Conservation (phyloP, 2,797 vertebrate genomes). For the Anomalospiza imberbis region DNA sequence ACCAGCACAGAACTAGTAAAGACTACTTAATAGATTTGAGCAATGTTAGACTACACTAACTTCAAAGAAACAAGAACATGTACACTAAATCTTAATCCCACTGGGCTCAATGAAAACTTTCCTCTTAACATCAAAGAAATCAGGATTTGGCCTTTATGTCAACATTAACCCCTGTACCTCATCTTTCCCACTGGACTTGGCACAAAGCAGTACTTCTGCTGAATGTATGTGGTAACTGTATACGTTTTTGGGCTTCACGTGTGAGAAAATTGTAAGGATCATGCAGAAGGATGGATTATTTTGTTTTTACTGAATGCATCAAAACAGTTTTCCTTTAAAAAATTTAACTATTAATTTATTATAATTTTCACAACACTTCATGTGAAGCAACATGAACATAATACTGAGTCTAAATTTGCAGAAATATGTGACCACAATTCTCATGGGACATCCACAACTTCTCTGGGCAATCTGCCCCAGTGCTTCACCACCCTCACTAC, state of each 20-base stretch:
- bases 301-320: background rate
- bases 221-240: background rate
- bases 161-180: constrained; percentile 15
- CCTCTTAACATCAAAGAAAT: constrained; percentile 44
- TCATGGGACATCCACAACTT: background rate
- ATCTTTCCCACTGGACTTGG: constrained; percentile 7
- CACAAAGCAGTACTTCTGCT: background rate
- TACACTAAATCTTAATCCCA: constrained; percentile 21
- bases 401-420: background rate
- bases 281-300: background rate
- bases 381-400: background rate
- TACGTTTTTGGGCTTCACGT: background rate
- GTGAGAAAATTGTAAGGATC: background rate
- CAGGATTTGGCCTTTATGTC: constrained; percentile 19
- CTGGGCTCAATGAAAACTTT: constrained; percentile 4
- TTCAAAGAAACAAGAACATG: constrained; percentile 29
- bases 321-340: background rate
- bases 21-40: background rate
- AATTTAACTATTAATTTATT: background rate
- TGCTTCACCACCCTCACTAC: background rate
- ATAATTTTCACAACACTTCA: background rate
- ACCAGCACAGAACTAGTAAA: background rate
- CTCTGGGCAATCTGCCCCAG: background rate
- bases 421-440: background rate
- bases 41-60: background rate